phyloP scores from a whole-genome alignment of 2,113 vertebrate species.

The Anarrhichthys ocellatus region DNA sequence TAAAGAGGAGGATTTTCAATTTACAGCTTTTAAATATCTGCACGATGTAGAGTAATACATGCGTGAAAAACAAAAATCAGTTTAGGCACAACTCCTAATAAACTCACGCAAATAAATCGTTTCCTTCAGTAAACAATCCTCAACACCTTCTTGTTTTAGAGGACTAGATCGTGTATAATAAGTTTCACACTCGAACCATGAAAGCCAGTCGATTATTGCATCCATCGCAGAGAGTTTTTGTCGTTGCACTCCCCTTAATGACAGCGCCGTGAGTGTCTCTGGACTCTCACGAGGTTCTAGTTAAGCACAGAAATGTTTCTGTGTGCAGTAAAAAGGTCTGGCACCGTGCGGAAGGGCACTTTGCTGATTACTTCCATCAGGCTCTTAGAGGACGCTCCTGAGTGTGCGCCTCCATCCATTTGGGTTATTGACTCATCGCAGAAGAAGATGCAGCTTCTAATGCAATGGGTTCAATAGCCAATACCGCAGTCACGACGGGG shows the following conservation, averaged over 20 bases:
- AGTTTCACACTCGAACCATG: conserved; percentile 43
- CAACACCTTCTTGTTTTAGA: conserved; percentile 58
- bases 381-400: conserved; percentile 44
- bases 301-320: conserved; percentile 16
- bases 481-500: background rate
- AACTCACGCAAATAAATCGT: conserved; percentile 46
- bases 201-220: conserved; percentile 67
- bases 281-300: conserved; percentile 1
- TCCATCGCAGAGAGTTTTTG: conserved; percentile 56
- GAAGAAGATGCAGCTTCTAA: conserved; percentile 38
- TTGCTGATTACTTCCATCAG: conserved; percentile 70
- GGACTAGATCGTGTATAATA: conserved; percentile 12
- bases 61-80: background rate
- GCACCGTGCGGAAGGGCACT: conserved; percentile 61
- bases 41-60: background rate
- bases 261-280: background rate
- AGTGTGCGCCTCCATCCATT: conserved; percentile 59
- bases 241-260: background rate
- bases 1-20: background rate
- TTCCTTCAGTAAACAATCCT: conserved; percentile 47
- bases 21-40: background rate
- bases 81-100: background rate
- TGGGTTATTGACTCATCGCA: conserved; percentile 66
- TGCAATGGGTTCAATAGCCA: conserved; percentile 38
- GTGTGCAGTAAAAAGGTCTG: conserved; percentile 12